phyloP scores from a whole-genome alignment of 2,113 vertebrate species.

The Psittacus erithacus region DNA sequence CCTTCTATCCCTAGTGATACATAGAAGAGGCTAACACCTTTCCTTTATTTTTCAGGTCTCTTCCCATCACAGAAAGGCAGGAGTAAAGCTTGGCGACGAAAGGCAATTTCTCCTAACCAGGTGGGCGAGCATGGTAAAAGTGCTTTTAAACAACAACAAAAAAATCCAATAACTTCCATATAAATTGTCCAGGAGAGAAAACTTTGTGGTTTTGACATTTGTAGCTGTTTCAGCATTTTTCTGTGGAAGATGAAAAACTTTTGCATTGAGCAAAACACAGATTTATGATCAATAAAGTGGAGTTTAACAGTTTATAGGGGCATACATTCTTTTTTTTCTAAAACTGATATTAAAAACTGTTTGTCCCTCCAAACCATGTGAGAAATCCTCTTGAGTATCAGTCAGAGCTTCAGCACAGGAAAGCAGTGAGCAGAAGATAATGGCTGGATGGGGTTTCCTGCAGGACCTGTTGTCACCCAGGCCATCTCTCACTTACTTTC shows the following conservation, averaged over 20 bases:
- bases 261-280: conserved; percentile 86
- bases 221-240: conserved; percentile 84
- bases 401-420: conserved; percentile 52
- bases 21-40: background rate
- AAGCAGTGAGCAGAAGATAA: conserved; percentile 30
- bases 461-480: background rate
- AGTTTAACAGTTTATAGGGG: conserved; percentile 80
- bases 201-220: conserved; percentile 79
- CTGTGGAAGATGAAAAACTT: conserved; percentile 82
- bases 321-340: conserved; percentile 74
- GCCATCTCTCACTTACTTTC: background rate
- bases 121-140: conserved; percentile 44
- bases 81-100: background rate
- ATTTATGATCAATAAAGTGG: conserved; percentile 85
- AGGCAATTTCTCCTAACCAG: conserved; percentile 49
- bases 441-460: background rate
- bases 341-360: conserved; percentile 79
- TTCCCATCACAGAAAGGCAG: background rate
- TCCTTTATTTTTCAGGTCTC: conserved; percentile 3
- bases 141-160: conserved; percentile 69
- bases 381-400: conserved; percentile 34
- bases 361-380: conserved; percentile 62
- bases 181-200: conserved; percentile 83
- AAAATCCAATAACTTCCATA: conserved; percentile 82
- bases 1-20: background rate